phyloP scores from a whole-genome alignment of 2,888 invertebrate genomes.

The Tetanocera ferruginea region DNA sequence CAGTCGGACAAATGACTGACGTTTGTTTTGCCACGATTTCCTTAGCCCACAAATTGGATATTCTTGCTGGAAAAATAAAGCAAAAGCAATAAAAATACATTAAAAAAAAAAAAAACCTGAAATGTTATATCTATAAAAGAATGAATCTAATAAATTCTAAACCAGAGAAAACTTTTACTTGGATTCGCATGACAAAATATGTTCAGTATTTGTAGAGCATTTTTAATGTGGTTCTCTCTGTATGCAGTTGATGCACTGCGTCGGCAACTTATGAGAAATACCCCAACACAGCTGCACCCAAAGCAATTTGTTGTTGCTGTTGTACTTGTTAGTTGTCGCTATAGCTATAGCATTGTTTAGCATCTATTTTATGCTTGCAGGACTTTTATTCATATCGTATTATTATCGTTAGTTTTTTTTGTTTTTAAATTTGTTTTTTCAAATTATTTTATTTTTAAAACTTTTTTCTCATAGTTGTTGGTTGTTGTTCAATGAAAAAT shows the following conservation, averaged over 20 bases:
- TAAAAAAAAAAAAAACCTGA: no score
- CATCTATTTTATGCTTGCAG: slow-evolving; percentile 12
- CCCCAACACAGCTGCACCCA: no score
- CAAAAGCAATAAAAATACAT: no score
- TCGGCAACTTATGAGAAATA: no score
- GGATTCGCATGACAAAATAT: slow-evolving; percentile 63
- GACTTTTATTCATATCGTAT: slow-evolving; percentile 17
- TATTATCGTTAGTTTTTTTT: neutral
- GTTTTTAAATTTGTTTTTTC: neutral
- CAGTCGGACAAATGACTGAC: slow-evolving; percentile 13
- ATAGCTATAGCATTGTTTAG: slow-evolving; percentile 13
- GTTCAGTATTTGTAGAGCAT: slow-evolving; percentile 40
- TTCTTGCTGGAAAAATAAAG: no score
- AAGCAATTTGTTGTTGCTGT: neutral
- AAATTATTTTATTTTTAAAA: neutral
- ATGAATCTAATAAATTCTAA: slow-evolving; percentile 4
- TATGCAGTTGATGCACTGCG: no score
- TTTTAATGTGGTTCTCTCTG: no score
- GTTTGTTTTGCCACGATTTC: slow-evolving; percentile 24
- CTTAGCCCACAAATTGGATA: neutral
- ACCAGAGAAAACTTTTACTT: slow-evolving; percentile 56
- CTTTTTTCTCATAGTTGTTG: neutral
- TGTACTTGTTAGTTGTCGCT: neutral
- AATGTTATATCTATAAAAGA: no score
- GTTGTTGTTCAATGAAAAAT: slow-evolving; percentile 36